phyloP scores from a whole-genome alignment of 2,888 invertebrate species.

The Neria commutata region DNA sequence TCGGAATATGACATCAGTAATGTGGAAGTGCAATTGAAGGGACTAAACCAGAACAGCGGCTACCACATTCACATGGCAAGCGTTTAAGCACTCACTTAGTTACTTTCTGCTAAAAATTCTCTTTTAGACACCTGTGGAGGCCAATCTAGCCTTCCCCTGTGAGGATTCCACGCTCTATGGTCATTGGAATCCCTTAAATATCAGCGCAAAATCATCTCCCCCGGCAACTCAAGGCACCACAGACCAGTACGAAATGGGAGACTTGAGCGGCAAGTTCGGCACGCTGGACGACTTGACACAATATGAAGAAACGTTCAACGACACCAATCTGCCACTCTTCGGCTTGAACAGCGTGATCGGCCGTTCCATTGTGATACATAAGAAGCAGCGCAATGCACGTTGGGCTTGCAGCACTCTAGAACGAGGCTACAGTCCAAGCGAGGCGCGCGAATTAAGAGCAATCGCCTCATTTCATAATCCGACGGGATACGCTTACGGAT shows the following conservation, averaged over 20 bases:
- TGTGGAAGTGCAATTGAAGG: slow-evolving; percentile 77
- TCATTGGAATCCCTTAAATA: slow-evolving; percentile 84
- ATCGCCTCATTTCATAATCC: slow-evolving; percentile 90
- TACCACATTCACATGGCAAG: slow-evolving; percentile 85
- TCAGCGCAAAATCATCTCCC: slow-evolving; percentile 70
- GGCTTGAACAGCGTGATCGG: slow-evolving; percentile 83
- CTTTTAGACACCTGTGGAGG: slow-evolving; percentile 78
- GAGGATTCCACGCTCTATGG: slow-evolving; percentile 81
- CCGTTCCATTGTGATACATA: slow-evolving; percentile 84
- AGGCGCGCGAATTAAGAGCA: slow-evolving; percentile 83
- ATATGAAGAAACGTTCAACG: slow-evolving; percentile 71
- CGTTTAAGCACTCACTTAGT: slow-evolving; percentile 6
- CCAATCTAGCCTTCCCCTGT: slow-evolving; percentile 85
- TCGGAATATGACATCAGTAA: slow-evolving; percentile 84
- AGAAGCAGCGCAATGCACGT: slow-evolving; percentile 68
- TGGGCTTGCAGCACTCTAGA: slow-evolving; percentile 88
- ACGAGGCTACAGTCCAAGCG: slow-evolving; percentile 85
- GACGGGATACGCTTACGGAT: slow-evolving; percentile 83
- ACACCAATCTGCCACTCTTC: slow-evolving; percentile 80
- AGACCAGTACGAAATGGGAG: slow-evolving; percentile 87
- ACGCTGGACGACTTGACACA: slow-evolving; percentile 70
- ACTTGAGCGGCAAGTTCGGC: slow-evolving; percentile 86
- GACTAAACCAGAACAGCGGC: slow-evolving; percentile 70
- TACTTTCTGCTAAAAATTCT: not conserved
- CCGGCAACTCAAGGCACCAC: slow-evolving; percentile 71